Percentiles rank a stretch among this genome's conserved stretches.
These are phyloP conservation scores for Diarsia mendica DNA, from an alignment of 2,888 invertebrate species.

Conservation along the genomic window DNA sequence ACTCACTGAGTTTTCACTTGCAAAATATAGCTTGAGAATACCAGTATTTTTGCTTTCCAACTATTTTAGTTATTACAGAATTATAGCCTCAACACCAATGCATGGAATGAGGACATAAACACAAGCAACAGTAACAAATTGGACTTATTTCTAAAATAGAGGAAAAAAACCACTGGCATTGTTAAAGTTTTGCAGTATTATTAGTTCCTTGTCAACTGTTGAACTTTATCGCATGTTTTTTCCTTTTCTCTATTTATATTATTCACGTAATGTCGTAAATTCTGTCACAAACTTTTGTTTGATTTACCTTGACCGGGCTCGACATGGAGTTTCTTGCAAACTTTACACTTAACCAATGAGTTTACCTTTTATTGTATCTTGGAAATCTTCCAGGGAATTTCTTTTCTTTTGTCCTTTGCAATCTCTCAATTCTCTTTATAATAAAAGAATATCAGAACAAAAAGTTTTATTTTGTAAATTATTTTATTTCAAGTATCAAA, in stretches of 20 bases:
- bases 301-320: not conserved
- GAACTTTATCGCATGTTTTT: constrained; percentile 45
- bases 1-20: constrained; percentile 54
- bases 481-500: constrained; percentile 30
- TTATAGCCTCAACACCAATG: constrained; percentile 5
- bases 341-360: not conserved
- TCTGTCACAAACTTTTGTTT: constrained; percentile 24
- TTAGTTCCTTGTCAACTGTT: constrained; percentile 21
- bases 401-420: not conserved
- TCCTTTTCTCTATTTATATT: constrained; percentile 12
- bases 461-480: not conserved
- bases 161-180: constrained; percentile 3
- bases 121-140: not conserved
- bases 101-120: constrained; percentile 26
- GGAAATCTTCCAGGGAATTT: not conserved
- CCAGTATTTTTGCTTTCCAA: constrained; percentile 42
- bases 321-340: not conserved
- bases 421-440: not conserved
- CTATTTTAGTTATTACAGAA: not conserved
- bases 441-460: not conserved
- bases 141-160: constrained; percentile 22
- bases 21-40: constrained; percentile 29
- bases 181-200: constrained; percentile 23
- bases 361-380: constrained; percentile 1
- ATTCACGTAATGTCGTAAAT: constrained; percentile 20